These are phyloP conservation scores for Drosophila yakuba DNA, from an alignment of 1,140 invertebrate species.

Conservation along the genomic window DNA sequence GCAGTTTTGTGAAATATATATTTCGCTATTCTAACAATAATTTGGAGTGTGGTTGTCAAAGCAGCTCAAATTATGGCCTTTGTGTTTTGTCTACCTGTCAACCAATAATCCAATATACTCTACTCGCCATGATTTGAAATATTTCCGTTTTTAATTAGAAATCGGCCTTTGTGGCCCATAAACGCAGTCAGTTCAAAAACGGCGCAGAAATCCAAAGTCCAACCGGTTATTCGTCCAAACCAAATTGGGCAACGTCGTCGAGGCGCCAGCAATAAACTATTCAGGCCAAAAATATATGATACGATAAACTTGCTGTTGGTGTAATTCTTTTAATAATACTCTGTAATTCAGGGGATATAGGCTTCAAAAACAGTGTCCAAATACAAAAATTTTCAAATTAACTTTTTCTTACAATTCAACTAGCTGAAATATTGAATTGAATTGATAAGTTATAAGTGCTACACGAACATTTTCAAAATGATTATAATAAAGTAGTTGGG, in stretches of 20 bases:
- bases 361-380: neutral
- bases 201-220: slow-evolving; percentile 11
- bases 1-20: neutral
- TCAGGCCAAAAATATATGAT: slow-evolving; percentile 62
- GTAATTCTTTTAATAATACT: slow-evolving; percentile 18
- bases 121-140: slow-evolving; percentile 28
- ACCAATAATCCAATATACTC: neutral
- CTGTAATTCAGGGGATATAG: neutral
- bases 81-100: slow-evolving; percentile 21
- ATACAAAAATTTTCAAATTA: too few relatives aligned
- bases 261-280: slow-evolving; percentile 75
- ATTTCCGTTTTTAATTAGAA: slow-evolving; percentile 78
- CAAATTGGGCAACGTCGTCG: slow-evolving; percentile 72
- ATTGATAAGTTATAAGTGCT: too few relatives aligned
- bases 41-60: neutral
- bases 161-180: slow-evolving; percentile 51
- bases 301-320: slow-evolving; percentile 26
- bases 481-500: neutral
- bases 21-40: neutral
- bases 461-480: neutral
- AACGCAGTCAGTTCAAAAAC: slow-evolving; percentile 32
- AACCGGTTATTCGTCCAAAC: slow-evolving; percentile 65
- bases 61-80: slow-evolving; percentile 3
- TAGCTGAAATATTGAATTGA: too few relatives aligned
- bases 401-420: too few relatives aligned